Percentiles rank a stretch among this genome's conserved stretches.
These are phyloP conservation scores for Sinopyrophorus schimmeli DNA, from an alignment of 2,888 invertebrate genomes.

Conservation along the genomic window DNA sequence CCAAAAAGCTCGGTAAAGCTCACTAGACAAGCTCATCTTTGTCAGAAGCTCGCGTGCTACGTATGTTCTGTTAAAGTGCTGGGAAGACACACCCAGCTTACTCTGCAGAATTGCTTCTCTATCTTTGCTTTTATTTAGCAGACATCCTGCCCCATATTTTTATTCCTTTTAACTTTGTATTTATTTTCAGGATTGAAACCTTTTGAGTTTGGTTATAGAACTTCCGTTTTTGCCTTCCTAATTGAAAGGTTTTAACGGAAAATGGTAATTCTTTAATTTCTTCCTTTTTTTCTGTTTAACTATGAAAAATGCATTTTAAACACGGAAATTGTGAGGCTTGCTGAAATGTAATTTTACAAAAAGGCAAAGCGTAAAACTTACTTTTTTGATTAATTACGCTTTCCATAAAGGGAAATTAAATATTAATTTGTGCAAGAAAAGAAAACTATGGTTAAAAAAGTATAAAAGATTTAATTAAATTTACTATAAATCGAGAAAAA, in stretches of 20 bases:
- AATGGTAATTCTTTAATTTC: slow-evolving; percentile 9
- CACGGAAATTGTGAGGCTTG: no score
- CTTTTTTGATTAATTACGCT: no score
- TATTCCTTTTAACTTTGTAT: slow-evolving; percentile 36
- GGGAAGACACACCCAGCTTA: slow-evolving; percentile 48
- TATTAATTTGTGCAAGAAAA: no score
- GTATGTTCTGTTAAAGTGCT: slow-evolving; percentile 45
- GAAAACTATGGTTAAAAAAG: no score
- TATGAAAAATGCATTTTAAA: no score
- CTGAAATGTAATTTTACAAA: no score
- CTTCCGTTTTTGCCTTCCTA: slow-evolving; percentile 12
- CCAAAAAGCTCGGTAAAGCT: slow-evolving; percentile 37
- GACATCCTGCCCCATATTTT: slow-evolving; percentile 38
- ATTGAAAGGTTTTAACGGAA: slow-evolving; percentile 14
- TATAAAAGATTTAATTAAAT: no score
- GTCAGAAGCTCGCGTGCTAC: slow-evolving; percentile 41
- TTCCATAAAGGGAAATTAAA: no score
- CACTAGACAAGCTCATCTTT: slow-evolving; percentile 40
- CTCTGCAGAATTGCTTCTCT: slow-evolving; percentile 47
- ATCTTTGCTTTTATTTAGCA: slow-evolving; percentile 40
- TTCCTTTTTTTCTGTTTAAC: no score
- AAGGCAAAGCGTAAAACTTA: no score
- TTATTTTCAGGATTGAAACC: slow-evolving; percentile 38
- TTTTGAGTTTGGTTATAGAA: slow-evolving; percentile 28
- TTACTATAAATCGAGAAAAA: no score